Percentiles rank a stretch among this genome's conserved stretches.
Conservation (phyloP, 2,113 vertebrate genomes). For the Hypomesus transpacificus region DNA sequence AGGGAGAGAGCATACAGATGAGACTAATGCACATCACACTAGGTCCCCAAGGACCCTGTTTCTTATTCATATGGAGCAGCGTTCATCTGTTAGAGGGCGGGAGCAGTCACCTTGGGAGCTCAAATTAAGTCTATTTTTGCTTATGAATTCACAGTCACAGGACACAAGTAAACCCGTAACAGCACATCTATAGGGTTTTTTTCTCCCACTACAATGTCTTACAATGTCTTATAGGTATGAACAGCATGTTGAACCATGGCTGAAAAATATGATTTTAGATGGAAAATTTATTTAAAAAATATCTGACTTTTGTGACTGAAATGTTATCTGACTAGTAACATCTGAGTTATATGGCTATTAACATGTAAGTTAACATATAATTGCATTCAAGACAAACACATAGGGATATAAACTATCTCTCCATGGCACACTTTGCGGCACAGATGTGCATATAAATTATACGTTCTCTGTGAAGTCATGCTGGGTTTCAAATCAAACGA, state of each 20-base stretch:
- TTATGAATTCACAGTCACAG: not conserved
- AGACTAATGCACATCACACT: not conserved
- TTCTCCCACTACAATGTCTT: no score
- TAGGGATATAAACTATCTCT: constrained; percentile 13
- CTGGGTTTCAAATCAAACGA: constrained; percentile 20
- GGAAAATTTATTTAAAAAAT: not conserved
- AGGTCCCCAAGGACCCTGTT: not conserved
- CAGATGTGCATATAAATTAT: constrained; percentile 24
- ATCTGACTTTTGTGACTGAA: not conserved
- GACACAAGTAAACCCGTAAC: not conserved
- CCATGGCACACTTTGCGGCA: not conserved
- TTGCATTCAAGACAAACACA: constrained; percentile 29
- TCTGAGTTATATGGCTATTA: constrained; percentile 7
- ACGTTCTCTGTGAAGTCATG: constrained; percentile 17
- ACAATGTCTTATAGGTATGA: not conserved
- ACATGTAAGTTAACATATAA: not conserved
- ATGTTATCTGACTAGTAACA: constrained; percentile 18
- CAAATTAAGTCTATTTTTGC: not conserved
- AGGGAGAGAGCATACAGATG: constrained; percentile 10
- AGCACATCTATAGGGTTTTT: not conserved
- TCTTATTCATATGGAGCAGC: not conserved
- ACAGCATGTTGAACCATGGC: not conserved
- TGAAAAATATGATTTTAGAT: not conserved
- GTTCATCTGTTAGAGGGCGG: not conserved
- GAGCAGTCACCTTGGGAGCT: not conserved